These are phyloP conservation scores for Pangasius krempfi DNA, from an alignment of 2,797 vertebrate genomes.

Conservation along the genomic window DNA sequence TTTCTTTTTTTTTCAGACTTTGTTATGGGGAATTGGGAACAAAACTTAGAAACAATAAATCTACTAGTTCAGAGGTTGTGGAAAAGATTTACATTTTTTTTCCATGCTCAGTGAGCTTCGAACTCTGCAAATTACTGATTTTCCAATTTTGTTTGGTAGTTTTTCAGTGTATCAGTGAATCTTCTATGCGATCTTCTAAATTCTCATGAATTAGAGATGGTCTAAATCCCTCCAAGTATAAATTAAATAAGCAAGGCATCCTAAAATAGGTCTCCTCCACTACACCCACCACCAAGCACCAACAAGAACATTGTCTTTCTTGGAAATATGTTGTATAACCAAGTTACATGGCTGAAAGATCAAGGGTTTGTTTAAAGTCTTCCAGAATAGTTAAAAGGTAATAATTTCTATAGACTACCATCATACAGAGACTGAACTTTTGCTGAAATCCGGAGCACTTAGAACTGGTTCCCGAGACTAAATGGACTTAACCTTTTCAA, in stretches of 20 bases:
- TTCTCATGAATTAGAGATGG: not conserved
- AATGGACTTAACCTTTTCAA: conserved; percentile 18
- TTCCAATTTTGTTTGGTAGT: not conserved
- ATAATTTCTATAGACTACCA: not conserved
- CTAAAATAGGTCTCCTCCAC: not conserved
- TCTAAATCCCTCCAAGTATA: not conserved
- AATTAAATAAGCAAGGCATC: not conserved
- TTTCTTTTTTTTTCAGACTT: not conserved
- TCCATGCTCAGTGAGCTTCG: not conserved
- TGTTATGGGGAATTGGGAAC: not conserved
- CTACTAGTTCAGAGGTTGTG: not conserved
- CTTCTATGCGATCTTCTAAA: not conserved
- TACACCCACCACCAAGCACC: not conserved
- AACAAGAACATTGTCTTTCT: not conserved
- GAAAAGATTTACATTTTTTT: not conserved
- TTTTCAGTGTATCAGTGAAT: not conserved
- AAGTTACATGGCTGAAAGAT: too few relatives aligned
- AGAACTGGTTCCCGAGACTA: not conserved
- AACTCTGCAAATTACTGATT: not conserved
- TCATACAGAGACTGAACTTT: not conserved
- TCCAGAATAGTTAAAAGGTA: not conserved
- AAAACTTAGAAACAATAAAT: not conserved
- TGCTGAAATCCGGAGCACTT: not conserved
- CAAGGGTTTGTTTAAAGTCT: not conserved
- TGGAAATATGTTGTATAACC: not conserved